A percentile compares a stretch with the other conserved stretches of the same genome.
phyloP scores from a whole-genome alignment of 2,797 vertebrate genomes.

The Characodon lateralis region DNA sequence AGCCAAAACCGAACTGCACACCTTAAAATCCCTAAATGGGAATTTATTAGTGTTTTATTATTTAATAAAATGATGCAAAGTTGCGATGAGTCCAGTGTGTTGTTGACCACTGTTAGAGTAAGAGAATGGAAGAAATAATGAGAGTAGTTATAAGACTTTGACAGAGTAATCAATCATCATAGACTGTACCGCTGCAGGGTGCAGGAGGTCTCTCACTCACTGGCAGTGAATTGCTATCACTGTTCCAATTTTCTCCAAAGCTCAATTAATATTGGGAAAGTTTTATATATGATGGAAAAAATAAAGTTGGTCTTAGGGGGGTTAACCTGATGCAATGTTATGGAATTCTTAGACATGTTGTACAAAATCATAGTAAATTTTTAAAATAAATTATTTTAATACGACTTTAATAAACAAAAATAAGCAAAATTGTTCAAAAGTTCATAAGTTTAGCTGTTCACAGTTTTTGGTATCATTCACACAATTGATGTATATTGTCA shows the following conservation, averaged over 20 bases:
- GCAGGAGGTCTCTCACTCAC: slow-evolving; percentile 55
- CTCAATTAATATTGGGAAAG: slow-evolving; percentile 48
- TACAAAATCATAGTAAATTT: neutral
- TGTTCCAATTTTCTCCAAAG: slow-evolving; percentile 60
- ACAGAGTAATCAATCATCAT: slow-evolving; percentile 75
- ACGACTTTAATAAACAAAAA: neutral
- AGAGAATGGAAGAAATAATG: slow-evolving; percentile 62
- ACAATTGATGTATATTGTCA: too few species aligned
- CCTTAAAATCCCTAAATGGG: slow-evolving; percentile 32
- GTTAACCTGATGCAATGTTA: neutral
- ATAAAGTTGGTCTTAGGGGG: slow-evolving; percentile 17
- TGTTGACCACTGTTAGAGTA: slow-evolving; percentile 30
- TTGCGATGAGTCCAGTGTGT: slow-evolving; percentile 35
- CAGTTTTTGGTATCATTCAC: neutral
- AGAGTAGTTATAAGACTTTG: slow-evolving; percentile 67
- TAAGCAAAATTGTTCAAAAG: neutral
- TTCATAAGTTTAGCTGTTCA: neutral
- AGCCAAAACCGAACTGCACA: slow-evolving; percentile 6
- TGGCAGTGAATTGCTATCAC: slow-evolving; percentile 39
- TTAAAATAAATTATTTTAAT: neutral
- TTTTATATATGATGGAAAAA: slow-evolving; percentile 43
- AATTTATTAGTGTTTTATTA: slow-evolving; percentile 11
- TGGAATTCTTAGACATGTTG: neutral
- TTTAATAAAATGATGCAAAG: slow-evolving; percentile 19
- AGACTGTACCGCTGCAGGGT: slow-evolving; percentile 65